Evolutionary conservation across 2,888 invertebrate genomes (phyloP).

Genomic region (Scaptodrosophila latifasciaeformis): DNA sequence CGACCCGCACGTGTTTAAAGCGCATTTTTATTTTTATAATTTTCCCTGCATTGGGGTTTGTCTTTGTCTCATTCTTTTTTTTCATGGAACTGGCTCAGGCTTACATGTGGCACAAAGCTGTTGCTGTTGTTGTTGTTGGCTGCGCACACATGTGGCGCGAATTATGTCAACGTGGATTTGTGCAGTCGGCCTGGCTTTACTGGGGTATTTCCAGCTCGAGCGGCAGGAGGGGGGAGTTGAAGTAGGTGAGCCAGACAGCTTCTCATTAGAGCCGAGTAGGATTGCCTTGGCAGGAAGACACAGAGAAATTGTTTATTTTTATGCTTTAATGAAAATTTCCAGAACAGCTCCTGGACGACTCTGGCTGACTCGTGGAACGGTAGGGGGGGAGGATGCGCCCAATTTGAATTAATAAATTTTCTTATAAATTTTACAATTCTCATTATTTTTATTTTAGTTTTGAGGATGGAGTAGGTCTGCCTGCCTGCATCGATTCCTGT

Average conservation of each 20-base stretch:
- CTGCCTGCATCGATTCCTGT: conserved; percentile 7
- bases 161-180: conserved; percentile 61
- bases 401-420: conserved; percentile 55
- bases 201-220: conserved; percentile 20
- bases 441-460: conserved; percentile 3
- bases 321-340: too few species aligned
- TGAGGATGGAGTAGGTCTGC: neutral
- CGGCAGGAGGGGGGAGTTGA: neutral
- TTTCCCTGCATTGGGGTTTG: conserved; percentile 10
- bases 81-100: neutral
- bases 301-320: conserved; percentile 4
- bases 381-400: too few species aligned
- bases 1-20: conserved; percentile 53
- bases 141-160: conserved; percentile 56
- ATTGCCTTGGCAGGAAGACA: neutral
- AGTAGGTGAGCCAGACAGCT: neutral
- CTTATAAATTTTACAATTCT: conserved; percentile 44
- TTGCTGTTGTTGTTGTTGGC: conserved; percentile 17
- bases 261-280: neutral
- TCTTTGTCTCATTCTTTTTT: neutral
- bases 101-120: conserved; percentile 8
- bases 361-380: too few species aligned
- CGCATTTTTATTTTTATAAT: conserved; percentile 55
- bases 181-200: conserved; percentile 18
- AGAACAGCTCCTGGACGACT: too few species aligned